phyloP scores from a whole-genome alignment of 2,113 vertebrate species.

The Drymodes brunneopygia region DNA sequence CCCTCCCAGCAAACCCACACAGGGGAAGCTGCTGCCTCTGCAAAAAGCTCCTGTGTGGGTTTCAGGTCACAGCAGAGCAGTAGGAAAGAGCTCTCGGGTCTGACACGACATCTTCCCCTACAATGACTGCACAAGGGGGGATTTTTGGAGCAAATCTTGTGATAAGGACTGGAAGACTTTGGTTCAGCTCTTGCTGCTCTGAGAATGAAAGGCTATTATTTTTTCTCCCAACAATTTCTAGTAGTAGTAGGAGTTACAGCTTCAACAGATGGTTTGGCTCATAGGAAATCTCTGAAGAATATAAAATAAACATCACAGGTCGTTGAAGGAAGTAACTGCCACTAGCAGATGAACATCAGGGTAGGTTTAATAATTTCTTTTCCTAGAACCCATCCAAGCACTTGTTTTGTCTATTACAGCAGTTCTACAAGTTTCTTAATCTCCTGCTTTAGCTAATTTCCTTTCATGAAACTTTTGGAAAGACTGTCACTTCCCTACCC shows the following conservation, averaged over 20 bases:
- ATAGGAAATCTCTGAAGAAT: neutral
- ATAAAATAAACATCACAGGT: neutral
- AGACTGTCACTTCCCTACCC: neutral
- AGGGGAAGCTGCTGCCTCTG: neutral
- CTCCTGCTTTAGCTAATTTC: neutral
- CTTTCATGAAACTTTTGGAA: neutral
- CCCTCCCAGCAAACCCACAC: neutral
- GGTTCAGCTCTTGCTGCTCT: neutral
- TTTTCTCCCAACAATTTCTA: neutral
- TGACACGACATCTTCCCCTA: neutral
- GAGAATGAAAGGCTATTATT: neutral
- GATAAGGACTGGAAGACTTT: neutral
- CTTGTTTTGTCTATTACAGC: neutral
- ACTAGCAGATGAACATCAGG: neutral
- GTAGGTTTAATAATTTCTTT: neutral
- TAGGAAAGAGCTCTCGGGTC: neutral
- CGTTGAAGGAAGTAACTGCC: neutral
- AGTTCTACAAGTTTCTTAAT: neutral
- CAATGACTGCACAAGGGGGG: rapidly evolving
- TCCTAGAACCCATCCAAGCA: neutral
- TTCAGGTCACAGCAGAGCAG: neutral
- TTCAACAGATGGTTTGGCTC: neutral
- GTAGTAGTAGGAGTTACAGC: neutral
- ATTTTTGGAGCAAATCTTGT: neutral
- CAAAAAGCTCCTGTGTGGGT: neutral